These are phyloP conservation scores for Ophion slaviceki DNA, from an alignment of 2,888 invertebrate species.

Conservation along the genomic window DNA sequence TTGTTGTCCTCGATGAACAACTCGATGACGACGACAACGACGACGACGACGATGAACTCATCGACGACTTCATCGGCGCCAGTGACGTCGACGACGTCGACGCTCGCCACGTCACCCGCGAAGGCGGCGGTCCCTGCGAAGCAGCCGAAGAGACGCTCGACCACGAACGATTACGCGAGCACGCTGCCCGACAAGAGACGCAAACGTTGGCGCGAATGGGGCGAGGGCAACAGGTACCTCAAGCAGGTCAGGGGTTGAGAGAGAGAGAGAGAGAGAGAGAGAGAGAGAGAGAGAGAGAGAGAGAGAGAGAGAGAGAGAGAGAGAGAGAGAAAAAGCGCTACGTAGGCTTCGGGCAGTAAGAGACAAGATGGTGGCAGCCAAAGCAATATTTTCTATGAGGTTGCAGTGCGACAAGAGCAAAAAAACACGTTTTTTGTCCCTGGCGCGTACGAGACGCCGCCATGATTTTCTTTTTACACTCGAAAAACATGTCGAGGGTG, in stretches of 20 bases:
- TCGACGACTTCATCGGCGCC: slow-evolving; percentile 59
- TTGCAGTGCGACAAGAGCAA: slow-evolving; percentile 9
- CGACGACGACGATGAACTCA: slow-evolving; percentile 49
- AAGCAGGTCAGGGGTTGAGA: slow-evolving; percentile 81
- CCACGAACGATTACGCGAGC: slow-evolving; percentile 76
- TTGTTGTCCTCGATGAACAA: not conserved
- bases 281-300: slow-evolving; percentile 38
- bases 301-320: slow-evolving; percentile 32
- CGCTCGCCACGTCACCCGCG: slow-evolving; percentile 62
- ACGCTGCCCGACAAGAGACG: slow-evolving; percentile 76
- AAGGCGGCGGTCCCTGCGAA: slow-evolving; percentile 26
- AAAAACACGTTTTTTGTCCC: slow-evolving; percentile 38
- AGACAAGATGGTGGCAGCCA: slow-evolving; percentile 56
- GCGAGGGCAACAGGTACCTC: slow-evolving; percentile 80
- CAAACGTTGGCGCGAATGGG: slow-evolving; percentile 81
- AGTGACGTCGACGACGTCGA: slow-evolving; percentile 25
- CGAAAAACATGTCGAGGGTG: slow-evolving; percentile 30
- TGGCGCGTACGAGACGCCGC: too few species aligned
- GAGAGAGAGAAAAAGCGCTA: slow-evolving; percentile 44
- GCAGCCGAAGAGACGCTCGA: slow-evolving; percentile 75
- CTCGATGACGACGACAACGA: slow-evolving; percentile 57
- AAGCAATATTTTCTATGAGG: slow-evolving; percentile 67
- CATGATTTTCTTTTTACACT: not conserved
- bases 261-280: slow-evolving; percentile 5
- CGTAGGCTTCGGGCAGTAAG: slow-evolving; percentile 5